Percentiles rank a stretch among this genome's conserved stretches.
These are phyloP conservation scores for Palythoa grandis DNA, from an alignment of 92 coral and sea anemone species.

Conservation along the genomic window DNA sequence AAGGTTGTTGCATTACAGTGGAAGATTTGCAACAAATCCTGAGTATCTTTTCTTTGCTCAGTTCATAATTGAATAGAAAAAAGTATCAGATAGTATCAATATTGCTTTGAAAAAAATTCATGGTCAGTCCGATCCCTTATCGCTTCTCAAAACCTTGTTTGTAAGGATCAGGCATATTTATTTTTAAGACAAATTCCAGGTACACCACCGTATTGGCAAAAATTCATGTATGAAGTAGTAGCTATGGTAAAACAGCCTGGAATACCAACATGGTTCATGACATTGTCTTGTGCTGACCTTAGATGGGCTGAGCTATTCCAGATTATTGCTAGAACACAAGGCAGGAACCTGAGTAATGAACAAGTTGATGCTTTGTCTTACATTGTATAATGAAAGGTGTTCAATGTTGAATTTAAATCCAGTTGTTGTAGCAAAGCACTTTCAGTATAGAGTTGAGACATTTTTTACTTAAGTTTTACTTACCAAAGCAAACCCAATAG, in stretches of 20 bases:
- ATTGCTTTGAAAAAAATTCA: background rate
- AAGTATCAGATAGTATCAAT: background rate
- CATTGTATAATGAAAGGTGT: too few species aligned
- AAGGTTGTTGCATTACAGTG: background rate
- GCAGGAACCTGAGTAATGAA: background rate
- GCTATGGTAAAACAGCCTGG: slow-evolving; percentile 20
- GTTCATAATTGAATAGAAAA: background rate
- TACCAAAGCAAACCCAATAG: background rate
- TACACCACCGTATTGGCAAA: slow-evolving; percentile 2
- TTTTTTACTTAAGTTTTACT: slow-evolving; percentile 2
- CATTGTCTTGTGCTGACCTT: slow-evolving; percentile 46
- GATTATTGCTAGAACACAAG: slow-evolving; percentile 1
- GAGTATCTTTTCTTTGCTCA: background rate
- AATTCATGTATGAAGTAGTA: slow-evolving; percentile 4
- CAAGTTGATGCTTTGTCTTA: background rate
- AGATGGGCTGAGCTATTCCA: slow-evolving; percentile 38
- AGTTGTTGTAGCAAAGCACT: background rate
- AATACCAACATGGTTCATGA: slow-evolving; percentile 1
- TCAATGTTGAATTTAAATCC: too few species aligned
- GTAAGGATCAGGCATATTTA: background rate
- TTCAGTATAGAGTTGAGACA: slow-evolving; percentile 3
- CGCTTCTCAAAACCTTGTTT: background rate
- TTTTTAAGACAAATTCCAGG: slow-evolving; percentile 1
- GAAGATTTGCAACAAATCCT: slow-evolving; percentile 4
- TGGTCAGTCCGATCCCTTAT: background rate